Evolutionary conservation across 23 tunicate species (phyloP), one percentile per base, ranked within the genome.

Genomic region (Pegea sp.): DNA sequence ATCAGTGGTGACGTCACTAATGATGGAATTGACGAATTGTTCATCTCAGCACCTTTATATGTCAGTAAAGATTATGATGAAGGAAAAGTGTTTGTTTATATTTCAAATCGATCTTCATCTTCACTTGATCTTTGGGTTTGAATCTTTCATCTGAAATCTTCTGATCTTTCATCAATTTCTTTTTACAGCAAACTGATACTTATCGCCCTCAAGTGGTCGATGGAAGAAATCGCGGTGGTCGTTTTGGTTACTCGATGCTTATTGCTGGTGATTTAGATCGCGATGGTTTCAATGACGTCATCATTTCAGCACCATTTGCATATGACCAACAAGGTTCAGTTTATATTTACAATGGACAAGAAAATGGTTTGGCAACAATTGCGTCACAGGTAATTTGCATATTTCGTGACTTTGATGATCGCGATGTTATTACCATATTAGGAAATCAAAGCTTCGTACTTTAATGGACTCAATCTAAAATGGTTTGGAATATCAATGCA

Each of bases 401-500:
- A n/a, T n/a, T n/a, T n/a, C n/a, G n/a, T n/a, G n/a, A n/a, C n/a
- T n/a, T n/a, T n/a, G n/a, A n/a, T n/a, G n/a, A n/a, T n/a, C n/a
- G n/a, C n/a, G n/a, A n/a, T n/a, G n/a, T n/a, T 56, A 27, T 24
- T 31, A 5, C 3, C 31, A 22, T 22, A 31, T 23, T 54, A 70
- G 68, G 46, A 27, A 32, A 70, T 70, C 3, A 23, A 30, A 19
- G 61, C 68, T 24, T 61, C 68, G 3, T 20, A 38, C 26, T 46
- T 70, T 57, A 33, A 27, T 0, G 54, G 59, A 5, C 49, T 52
- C 13, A 33, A 50, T 18, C 53, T 61, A 7, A 53, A 53, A 34
- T 60, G 46, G 16, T 70, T 70, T 29, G 76, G 76, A 7, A 53
- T 62, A 33, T 61, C 76, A 2, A 24, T 61, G 18, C 61, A 61